Conservation (phyloP, 2,113 vertebrate genomes). For the Psilopsiagon aurifrons region DNA sequence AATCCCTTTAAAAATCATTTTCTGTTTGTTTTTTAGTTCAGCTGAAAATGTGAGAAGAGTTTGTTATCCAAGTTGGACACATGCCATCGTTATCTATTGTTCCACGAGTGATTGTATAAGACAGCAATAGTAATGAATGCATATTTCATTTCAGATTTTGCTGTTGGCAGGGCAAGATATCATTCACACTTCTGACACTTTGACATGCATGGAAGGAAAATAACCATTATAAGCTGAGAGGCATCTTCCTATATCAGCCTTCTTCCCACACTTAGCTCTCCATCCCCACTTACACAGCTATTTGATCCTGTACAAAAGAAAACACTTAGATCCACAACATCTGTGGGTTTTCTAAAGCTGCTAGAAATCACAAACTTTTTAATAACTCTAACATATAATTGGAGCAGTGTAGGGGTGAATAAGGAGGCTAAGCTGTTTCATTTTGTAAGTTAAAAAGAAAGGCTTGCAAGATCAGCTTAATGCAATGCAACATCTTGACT, state of each 20-base stretch:
- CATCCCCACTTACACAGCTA: background rate
- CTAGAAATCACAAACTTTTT: background rate
- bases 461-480: background rate
- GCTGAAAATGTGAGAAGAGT: accelerated
- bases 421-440: background rate
- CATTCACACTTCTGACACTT: background rate
- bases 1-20: background rate
- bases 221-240: background rate
- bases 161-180: background rate
- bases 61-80: background rate
- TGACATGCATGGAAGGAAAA: background rate
- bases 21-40: background rate
- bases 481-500: background rate
- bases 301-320: background rate
- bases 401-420: background rate
- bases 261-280: background rate
- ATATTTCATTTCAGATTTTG: constrained; percentile 16
- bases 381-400: background rate
- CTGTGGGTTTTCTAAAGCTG: background rate
- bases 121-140: background rate
- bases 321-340: background rate
- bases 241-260: background rate
- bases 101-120: background rate
- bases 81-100: background rate
- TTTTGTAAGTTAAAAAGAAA: background rate